Base-by-base conservation (phyloP, 2,888 invertebrate genomes). In the Rhyacophila evoluta region DNA sequence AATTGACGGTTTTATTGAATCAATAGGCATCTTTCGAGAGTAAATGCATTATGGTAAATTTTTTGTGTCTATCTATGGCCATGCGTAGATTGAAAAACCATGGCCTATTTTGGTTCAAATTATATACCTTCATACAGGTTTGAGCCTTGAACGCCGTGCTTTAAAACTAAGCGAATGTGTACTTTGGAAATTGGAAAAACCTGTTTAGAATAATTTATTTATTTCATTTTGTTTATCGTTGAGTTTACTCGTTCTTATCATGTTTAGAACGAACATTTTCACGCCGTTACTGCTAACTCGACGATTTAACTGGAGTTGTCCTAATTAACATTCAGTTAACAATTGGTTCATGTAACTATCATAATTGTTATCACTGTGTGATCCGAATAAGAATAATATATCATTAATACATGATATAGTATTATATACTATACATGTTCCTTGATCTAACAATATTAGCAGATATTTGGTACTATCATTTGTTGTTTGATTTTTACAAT, bases 121-220 rank as follows among this genome's bases (percentile, higher is more conserved):
- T 55, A 25, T 10, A 25, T 55, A 25, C 25, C 55, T 19, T 55
- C 55, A 55, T 55, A 55, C 55, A 55, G 55, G 55, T 55, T 55
- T 55, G 55, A 55, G 19, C 55, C 55, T 55, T 55, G 55, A 55
- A 19, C 55, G 10, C 8, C 2, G 5, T 8, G 55, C 8, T 55
- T 12, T 19, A 19, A 55, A 19, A 19, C 19, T 33, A 55, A 55
- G 19, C 55, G 25, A 55, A 19, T 55, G 55, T 55, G 55, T 55
- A 55, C 55, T 55, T 55, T 55, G 55, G 25, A 55, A 55, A 55
- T 55, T 55, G 55, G 55, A 55, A 55, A 55, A 55, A 55, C 55
- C 55, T 55, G 55, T 19, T 55, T 55, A 55, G 55, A 55, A 55
- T 55, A 55, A 55, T 55, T n/a, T n/a, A n/a, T n/a, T n/a, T n/a